A percentile compares a stretch with the other conserved stretches of the same genome.
These are phyloP conservation scores for Coptodon bakossiorum DNA, from an alignment of 2,113 vertebrate genomes.

Conservation along the genomic window DNA sequence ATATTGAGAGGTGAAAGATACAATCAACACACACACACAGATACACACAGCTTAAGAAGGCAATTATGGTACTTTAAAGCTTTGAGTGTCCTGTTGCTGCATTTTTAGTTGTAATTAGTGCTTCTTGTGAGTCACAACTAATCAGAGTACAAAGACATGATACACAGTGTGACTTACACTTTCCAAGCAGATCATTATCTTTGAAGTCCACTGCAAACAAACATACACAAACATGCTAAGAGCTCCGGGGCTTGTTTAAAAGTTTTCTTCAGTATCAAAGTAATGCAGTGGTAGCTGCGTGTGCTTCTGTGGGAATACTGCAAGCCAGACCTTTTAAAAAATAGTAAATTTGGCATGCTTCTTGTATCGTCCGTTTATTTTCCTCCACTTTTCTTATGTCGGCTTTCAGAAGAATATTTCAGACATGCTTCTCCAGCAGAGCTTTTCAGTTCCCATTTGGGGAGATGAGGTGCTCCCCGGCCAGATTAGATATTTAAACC, in stretches of 20 bases:
- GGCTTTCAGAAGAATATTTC: not conserved
- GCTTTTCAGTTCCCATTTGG: not conserved
- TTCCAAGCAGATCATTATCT: not conserved
- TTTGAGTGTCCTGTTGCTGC: not conserved
- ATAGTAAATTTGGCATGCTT: not conserved
- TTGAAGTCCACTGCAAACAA: not conserved
- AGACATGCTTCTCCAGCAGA: not conserved
- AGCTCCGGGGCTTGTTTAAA: not conserved
- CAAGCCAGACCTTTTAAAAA: not conserved
- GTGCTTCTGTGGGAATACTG: not conserved
- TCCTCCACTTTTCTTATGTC: not conserved
- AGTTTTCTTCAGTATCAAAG: not conserved
- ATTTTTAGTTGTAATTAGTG: not conserved
- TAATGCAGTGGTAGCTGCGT: not conserved
- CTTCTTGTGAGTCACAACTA: not conserved
- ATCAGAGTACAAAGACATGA: not conserved
- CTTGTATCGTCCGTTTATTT: not conserved
- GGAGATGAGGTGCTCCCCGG: not conserved
- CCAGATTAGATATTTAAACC: not conserved
- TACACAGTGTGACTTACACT: not conserved
- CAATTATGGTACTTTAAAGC: not conserved
- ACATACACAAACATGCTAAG: not conserved
- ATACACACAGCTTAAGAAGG: not conserved
- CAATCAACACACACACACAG: not conserved
- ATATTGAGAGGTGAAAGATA: not conserved